phyloP scores from a whole-genome alignment of 2,888 invertebrate species.

The Cephus sareptanus region DNA sequence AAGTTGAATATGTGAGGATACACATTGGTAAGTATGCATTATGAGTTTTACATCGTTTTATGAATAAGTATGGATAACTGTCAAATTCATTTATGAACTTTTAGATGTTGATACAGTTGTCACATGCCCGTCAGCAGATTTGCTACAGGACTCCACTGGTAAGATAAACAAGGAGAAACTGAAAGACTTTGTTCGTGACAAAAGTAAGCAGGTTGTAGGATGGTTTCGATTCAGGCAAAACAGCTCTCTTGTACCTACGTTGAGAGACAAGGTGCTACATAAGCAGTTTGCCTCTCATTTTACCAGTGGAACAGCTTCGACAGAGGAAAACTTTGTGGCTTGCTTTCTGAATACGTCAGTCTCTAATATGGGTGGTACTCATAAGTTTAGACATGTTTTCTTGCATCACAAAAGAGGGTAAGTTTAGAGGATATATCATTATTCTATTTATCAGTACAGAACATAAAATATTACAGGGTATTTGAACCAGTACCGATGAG shows the following conservation, averaged over 20 bases:
- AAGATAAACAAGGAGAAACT: constrained; percentile 71
- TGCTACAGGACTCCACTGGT: constrained; percentile 72
- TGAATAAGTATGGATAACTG: background rate
- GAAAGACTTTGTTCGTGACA: constrained; percentile 68
- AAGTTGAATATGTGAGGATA: constrained; percentile 71
- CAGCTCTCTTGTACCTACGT: constrained; percentile 69
- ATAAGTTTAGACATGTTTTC: constrained; percentile 74
- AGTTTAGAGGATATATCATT: constrained; percentile 55
- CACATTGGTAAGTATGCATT: constrained; percentile 67
- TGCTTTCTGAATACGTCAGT: constrained; percentile 71
- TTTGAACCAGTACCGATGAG: constrained; percentile 56
- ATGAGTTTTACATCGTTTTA: background rate
- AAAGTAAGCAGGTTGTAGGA: constrained; percentile 72
- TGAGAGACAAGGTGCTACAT: constrained; percentile 74
- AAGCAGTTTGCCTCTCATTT: constrained; percentile 73
- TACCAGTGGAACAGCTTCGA: constrained; percentile 61
- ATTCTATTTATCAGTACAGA: background rate
- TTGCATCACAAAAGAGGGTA: constrained; percentile 70
- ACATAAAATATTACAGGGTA: constrained; percentile 28
- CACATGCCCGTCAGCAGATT: constrained; percentile 70
- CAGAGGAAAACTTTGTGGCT: constrained; percentile 72
- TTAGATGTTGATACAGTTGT: constrained; percentile 71
- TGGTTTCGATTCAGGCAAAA: constrained; percentile 76
- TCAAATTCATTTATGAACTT: constrained; percentile 22
- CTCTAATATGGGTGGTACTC: constrained; percentile 70